Evolutionary conservation across 2,113 vertebrate species (phyloP), one percentile per base, ranked within the genome.

Genomic region (Mesitornis unicolor): DNA sequence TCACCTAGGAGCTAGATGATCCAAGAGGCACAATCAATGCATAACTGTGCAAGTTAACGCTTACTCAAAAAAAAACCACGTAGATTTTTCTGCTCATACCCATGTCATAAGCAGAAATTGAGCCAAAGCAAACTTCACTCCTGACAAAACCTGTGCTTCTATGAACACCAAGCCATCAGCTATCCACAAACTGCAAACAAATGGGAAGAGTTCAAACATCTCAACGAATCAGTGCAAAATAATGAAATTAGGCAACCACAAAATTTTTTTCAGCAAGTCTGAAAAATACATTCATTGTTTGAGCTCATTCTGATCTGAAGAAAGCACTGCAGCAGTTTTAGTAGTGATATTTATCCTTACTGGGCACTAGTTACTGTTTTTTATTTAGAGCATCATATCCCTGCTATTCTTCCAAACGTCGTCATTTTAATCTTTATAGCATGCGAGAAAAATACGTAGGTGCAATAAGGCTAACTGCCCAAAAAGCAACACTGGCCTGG

Each of bases 21-120:
- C 9, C 0, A 0, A 61, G n/a, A 69, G 5, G 36, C 29, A 43
- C 0, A 7, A 73, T 6, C n/a, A 38, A 28, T 6, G 14, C 16
- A 53, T 7, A 38, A 65, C 2, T 21, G 16, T 64, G 9, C 7
- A 56, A 47, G 16, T 10, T 11, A 43, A 33, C 15, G 38, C 33
- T 53, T 56, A 8, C 14, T 63, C 25, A 17, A 75, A 60, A 40
- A 65, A 14, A 65, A n/a, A n/a, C n/a, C n/a, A 22, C 0, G 4
- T 0, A 29, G 4, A 36, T 15, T 36, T 31, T n/a, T 21, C 61
- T 64, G 20, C 31, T 73, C 36, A 7, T 3, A 35, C 6, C 13
- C 59, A 26, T 3, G n/a, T 8, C 61, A 42, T 4, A 18, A 79
- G 22, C 28, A 87, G n/a, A 67, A 84, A 76, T 2, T 0, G 4